Evolutionary conservation across 1,140 invertebrate species (phyloP).

Genomic region (Psix sp.): DNA sequence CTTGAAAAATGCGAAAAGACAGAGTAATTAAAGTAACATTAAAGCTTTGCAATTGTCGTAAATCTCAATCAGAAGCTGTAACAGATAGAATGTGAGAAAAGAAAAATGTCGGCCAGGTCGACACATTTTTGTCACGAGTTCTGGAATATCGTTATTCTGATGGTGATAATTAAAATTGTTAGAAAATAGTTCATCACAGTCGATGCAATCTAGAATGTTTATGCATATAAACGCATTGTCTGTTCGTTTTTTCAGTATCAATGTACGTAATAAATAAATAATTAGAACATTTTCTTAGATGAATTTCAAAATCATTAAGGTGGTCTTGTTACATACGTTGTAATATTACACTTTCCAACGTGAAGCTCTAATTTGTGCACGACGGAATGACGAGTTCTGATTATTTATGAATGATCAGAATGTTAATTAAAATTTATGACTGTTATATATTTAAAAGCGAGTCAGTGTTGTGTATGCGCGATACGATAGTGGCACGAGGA

Average conservation of each 20-base stretch:
- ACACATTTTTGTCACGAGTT: too few species aligned
- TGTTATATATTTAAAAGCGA: conserved; percentile 45
- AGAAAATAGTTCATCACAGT: too few species aligned
- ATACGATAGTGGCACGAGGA: conserved; percentile 24
- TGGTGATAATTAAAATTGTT: too few species aligned
- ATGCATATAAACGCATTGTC: too few species aligned
- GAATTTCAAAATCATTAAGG: conserved; percentile 31
- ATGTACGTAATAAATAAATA: too few species aligned
- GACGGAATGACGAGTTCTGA: not conserved
- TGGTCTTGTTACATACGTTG: conserved; percentile 1
- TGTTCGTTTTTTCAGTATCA: too few species aligned
- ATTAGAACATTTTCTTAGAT: too few species aligned
- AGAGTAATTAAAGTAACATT: conserved; percentile 30
- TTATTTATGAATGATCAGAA: conserved; percentile 21
- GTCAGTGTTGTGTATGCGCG: conserved; percentile 13
- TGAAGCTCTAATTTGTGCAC: conserved; percentile 1
- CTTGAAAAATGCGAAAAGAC: conserved; percentile 27
- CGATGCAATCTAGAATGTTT: too few species aligned
- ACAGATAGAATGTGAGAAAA: not conserved
- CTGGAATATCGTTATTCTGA: too few species aligned
- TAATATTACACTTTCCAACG: conserved; percentile 30
- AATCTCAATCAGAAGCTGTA: conserved; percentile 21
- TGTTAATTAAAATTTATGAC: conserved; percentile 55
- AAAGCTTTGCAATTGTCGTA: conserved; percentile 12
- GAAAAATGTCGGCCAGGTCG: too few species aligned